These are phyloP conservation scores for Oncopeltus fasciatus DNA, from an alignment of 1,140 invertebrate species.

Conservation along the genomic window DNA sequence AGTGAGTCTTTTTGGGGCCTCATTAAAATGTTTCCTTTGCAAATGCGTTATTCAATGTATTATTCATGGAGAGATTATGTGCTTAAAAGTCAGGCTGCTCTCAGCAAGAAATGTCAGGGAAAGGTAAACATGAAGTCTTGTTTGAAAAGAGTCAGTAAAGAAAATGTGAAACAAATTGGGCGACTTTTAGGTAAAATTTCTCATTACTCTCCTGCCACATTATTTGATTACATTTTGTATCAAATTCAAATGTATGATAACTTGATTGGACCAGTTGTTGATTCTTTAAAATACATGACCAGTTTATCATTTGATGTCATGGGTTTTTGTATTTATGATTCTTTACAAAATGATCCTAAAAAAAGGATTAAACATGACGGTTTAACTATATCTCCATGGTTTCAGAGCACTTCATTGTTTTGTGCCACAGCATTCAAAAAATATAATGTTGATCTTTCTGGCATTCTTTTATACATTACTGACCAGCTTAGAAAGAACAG, in stretches of 20 bases:
- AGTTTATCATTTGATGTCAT: slow-evolving; percentile 91
- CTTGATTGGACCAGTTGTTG: slow-evolving; percentile 89
- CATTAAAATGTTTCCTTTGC: slow-evolving; percentile 82
- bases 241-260: slow-evolving; percentile 98
- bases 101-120: slow-evolving; percentile 11
- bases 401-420: slow-evolving; percentile 87
- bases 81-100: slow-evolving; percentile 3
- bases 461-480: slow-evolving; percentile 88
- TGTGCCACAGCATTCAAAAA: slow-evolving; percentile 93
- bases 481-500: slow-evolving; percentile 78
- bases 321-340: slow-evolving; percentile 89
- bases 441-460: slow-evolving; percentile 89
- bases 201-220: slow-evolving; percentile 83
- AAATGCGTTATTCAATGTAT: slow-evolving; percentile 46
- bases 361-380: slow-evolving; percentile 59
- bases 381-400: slow-evolving; percentile 87
- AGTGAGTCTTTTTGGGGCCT: slow-evolving; percentile 92
- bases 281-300: slow-evolving; percentile 93
- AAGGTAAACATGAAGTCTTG: slow-evolving; percentile 71
- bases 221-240: slow-evolving; percentile 86
- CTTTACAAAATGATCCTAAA: slow-evolving; percentile 53
- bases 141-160: slow-evolving; percentile 96
- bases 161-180: slow-evolving; percentile 94
- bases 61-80: slow-evolving; percentile 16
- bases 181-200: slow-evolving; percentile 90